phyloP scores from a whole-genome alignment of 2,113 vertebrate species.

The Petrocephalus microphthalmus region DNA sequence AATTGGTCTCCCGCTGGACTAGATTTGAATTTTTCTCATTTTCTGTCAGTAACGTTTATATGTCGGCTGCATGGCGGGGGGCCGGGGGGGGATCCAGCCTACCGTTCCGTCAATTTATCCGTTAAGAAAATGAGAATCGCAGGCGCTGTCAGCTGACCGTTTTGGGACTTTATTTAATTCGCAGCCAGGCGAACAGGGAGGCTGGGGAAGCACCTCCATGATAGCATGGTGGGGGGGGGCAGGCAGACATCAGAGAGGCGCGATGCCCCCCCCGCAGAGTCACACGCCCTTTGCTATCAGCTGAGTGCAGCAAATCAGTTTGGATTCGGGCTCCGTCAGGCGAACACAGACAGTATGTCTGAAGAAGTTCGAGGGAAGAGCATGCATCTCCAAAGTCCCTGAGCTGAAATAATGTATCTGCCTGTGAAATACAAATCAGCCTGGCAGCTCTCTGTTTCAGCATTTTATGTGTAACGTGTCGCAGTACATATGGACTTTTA shows the following conservation, averaged over 20 bases:
- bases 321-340: not conserved
- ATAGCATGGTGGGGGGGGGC: not conserved
- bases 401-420: not conserved
- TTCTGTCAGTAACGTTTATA: conserved; percentile 42
- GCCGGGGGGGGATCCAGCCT: not conserved
- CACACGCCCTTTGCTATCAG: not conserved
- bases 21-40: conserved; percentile 44
- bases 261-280: not conserved
- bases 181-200: not conserved
- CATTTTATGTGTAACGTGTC: not conserved
- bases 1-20: conserved; percentile 17
- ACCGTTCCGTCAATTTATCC: not conserved
- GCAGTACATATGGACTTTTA: not conserved
- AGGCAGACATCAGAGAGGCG: not conserved
- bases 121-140: conserved; percentile 14
- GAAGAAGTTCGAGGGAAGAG: not conserved
- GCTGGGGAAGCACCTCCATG: not conserved
- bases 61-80: conserved; percentile 26
- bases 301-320: not conserved
- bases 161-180: conserved; percentile 20
- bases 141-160: not conserved
- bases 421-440: not conserved
- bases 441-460: not conserved
- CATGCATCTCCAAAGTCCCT: not conserved
- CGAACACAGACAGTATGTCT: not conserved